phyloP scores from a whole-genome alignment of 2,888 invertebrate species.

The Ectemnius continuus region DNA sequence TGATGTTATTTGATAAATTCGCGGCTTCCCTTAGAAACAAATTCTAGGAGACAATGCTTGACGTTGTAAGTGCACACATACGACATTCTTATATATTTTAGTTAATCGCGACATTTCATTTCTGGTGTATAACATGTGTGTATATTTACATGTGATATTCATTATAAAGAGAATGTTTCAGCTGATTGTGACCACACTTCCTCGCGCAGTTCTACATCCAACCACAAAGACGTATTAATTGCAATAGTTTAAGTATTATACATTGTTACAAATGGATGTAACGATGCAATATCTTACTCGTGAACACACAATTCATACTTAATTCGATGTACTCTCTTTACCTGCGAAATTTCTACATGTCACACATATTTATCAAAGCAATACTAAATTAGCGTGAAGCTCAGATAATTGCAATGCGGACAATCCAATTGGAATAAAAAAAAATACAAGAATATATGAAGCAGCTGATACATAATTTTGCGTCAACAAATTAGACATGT shows the following conservation, averaged over 20 bases:
- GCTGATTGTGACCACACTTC: constrained; percentile 67
- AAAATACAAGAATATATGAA: too few relatives aligned
- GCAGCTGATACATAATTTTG: too few relatives aligned
- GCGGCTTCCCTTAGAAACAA: constrained; percentile 36
- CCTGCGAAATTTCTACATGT: constrained; percentile 26
- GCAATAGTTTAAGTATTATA: too few relatives aligned
- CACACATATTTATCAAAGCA: too few relatives aligned
- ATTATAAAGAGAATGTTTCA: constrained; percentile 54
- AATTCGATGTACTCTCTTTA: constrained; percentile 30
- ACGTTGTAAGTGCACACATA: constrained; percentile 34
- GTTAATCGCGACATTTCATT: constrained; percentile 46
- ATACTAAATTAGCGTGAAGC: too few relatives aligned
- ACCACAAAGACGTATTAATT: too few relatives aligned
- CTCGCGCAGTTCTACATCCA: background rate
- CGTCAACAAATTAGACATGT: too few relatives aligned
- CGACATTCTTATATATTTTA: constrained; percentile 45
- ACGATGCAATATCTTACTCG: constrained; percentile 14
- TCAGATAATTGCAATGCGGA: too few relatives aligned
- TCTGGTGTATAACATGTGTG: constrained; percentile 50
- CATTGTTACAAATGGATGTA: constrained; percentile 1
- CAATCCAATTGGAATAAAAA: too few relatives aligned
- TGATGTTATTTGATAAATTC: constrained; percentile 34
- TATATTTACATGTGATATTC: constrained; percentile 63
- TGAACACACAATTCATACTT: constrained; percentile 40
- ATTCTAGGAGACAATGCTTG: constrained; percentile 50